Conservation (phyloP, 2,888 invertebrate species). For the Cheilosia soror region DNA sequence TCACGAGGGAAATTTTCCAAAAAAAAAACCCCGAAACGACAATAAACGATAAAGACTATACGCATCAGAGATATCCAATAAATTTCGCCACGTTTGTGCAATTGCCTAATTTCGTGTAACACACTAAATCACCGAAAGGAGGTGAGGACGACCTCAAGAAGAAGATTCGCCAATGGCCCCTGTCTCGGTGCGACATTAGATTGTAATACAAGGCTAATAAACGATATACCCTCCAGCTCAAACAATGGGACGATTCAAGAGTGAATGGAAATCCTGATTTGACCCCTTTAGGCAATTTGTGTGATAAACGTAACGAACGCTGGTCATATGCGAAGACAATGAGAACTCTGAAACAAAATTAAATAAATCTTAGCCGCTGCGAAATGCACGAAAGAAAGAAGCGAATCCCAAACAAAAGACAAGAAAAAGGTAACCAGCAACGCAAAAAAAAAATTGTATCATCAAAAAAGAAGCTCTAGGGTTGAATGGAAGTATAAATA, state of each 20-base stretch:
- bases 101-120: conserved; percentile 76
- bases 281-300: conserved; percentile 75
- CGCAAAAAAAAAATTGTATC: conserved; percentile 7
- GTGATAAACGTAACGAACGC: conserved; percentile 41
- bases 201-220: conserved; percentile 76
- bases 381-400: conserved; percentile 33
- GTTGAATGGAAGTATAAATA: conserved; percentile 31
- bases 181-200: conserved; percentile 59
- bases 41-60: conserved; percentile 51
- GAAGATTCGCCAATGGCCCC: conserved; percentile 32
- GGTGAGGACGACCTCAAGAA: conserved; percentile 15
- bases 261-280: conserved; percentile 72
- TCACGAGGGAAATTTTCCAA: conserved; percentile 44
- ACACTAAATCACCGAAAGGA: conserved; percentile 76
- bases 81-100: conserved; percentile 77
- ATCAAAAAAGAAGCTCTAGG: conserved; percentile 63
- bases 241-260: conserved; percentile 30
- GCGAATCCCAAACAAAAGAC: conserved; percentile 43
- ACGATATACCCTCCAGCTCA: conserved; percentile 49
- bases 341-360: conserved; percentile 60
- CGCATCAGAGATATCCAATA: conserved; percentile 74
- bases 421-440: conserved; percentile 27
- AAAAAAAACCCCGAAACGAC: conserved; percentile 46
- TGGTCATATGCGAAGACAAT: conserved; percentile 70
- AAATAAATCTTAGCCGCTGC: conserved; percentile 64